Evolutionary conservation across 2,888 invertebrate species (phyloP), one percentile per base, ranked within the genome.

Genomic region (Endotricha flammealis): DNA sequence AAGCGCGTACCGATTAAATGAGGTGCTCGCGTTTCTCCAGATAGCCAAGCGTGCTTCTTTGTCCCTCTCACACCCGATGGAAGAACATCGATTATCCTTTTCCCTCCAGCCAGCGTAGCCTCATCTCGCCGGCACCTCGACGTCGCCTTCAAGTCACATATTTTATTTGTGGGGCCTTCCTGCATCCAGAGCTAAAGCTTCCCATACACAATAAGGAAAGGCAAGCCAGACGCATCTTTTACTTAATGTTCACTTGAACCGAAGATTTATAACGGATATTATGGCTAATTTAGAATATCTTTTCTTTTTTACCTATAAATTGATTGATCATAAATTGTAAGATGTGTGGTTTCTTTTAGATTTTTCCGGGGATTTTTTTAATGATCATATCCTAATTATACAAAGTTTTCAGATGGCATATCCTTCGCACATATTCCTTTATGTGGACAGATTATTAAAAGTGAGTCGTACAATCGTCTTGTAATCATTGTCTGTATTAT

Each of bases 1-100:
- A 78, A 80, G 79, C 82, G 82, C 75, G 82, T 79, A 83, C 80
- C 79, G 86, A 83, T 85, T 86, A 86, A 85, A 85, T 78, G 80
- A 82, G 83, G 80, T 83, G 83, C 83, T 76, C 86, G 86, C 82
- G 70, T 86, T 85, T 83, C 85, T 85, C 73, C 75, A 78, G 83
- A 83, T 85, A 83, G 80, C 79, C 78, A 68, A 70, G 69, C 60
- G 57, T 57, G 52, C 44, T 49, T 57, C 50, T 56, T 51, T 48
- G 35, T 75, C 72, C 50, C 66, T 31, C 50, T 80, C 64, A 24
- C 47, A 50, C 78, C 27, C 40, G 42, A 10, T 11, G 35, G 23
- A 42, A 50, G 36, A 27, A 12, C 44, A 46, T 29, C 31, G 33
- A 36, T 50, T 42, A 29, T 82, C 77, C 65, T 74, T 46, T 45